Conservation (phyloP, 1,140 invertebrate genomes). For the Gonioctena quinquepunctata region DNA sequence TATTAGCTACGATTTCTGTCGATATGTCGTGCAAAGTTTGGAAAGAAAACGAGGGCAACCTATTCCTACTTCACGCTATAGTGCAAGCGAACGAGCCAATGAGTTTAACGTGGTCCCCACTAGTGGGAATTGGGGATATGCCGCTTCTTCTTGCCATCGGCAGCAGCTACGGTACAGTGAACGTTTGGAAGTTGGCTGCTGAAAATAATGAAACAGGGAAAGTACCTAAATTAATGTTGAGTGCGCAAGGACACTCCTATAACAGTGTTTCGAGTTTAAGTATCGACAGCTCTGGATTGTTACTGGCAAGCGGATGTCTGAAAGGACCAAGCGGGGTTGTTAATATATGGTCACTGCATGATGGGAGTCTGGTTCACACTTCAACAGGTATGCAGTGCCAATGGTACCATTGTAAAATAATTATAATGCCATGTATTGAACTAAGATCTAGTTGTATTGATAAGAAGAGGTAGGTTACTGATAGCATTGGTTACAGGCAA, state of each 20-base stretch:
- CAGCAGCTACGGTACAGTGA: conserved; percentile 59
- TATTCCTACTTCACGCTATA: conserved; percentile 54
- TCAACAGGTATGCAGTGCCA: conserved; percentile 60
- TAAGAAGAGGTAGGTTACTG: no score
- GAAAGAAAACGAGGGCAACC: conserved; percentile 52
- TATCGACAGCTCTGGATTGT: conserved; percentile 59
- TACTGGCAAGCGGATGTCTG: conserved; percentile 61
- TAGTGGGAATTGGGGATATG: conserved; percentile 51
- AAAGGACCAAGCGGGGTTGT: conserved; percentile 62
- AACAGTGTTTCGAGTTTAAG: conserved; percentile 60
- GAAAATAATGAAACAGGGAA: conserved; percentile 41
- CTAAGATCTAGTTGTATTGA: no score
- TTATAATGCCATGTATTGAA: no score
- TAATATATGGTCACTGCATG: conserved; percentile 68
- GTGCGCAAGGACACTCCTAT: conserved; percentile 61
- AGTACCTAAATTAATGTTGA: conserved; percentile 51
- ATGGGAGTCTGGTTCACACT: conserved; percentile 64
- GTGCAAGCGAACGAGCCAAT: conserved; percentile 55
- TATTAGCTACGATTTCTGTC: conserved; percentile 59
- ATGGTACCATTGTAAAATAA: no score
- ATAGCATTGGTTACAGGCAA: no score
- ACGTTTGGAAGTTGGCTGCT: conserved; percentile 60
- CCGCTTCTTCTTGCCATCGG: conserved; percentile 58
- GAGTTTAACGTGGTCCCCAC: conserved; percentile 58
- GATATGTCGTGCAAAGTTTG: conserved; percentile 60